Evolutionary conservation across 2,888 invertebrate species (phyloP), one percentile per base, ranked within the genome.

Genomic region (Cenopis cana): DNA sequence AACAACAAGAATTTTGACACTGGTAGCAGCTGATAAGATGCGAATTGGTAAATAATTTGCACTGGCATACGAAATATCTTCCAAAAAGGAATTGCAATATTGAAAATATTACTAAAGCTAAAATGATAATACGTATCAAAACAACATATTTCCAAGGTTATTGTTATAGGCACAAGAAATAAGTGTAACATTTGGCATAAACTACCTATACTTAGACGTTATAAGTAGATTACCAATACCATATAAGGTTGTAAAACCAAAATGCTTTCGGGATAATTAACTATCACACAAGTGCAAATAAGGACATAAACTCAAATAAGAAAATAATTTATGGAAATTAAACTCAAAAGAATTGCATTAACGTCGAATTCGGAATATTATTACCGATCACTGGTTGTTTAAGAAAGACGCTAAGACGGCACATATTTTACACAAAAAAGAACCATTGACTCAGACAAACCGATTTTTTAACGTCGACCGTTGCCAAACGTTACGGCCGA

Each of bases 381-480:
- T 14, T 5, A 5, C 14, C 41, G 4, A 14, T 41, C 41, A n/a
- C 6, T 46, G n/a, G 5, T 46, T n/a, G 46, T n/a, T 46, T 46
- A n/a, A n/a, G n/a, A 46, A 46, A 18, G 17, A 33, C 11, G 17
- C 17, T 49, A n/a, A 57, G 57, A 64, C 24, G 50, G 38, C 29
- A 64, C 64, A 57, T 64, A 36, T 64, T 57, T 69, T 49, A 38
- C 69, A 54, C 29, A 36, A 57, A 55, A 46, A 57, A 12, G 56
- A 17, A 1, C n/a, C n/a, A n/a, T n/a, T n/a, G n/a, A n/a, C 8
- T 12, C 36, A 17, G 29, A 46, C 10, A 20, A 33, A 29, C 20
- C 49, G 24, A 54, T 57, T 54, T 70, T 46, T 49, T 17, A 61
- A 12, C 29, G 49, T 33, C 49, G 14, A 60, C 17, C 17, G 24